Percentiles rank a stretch among this genome's conserved stretches.
Conservation (phyloP, 2,797 vertebrate species). For the Paedocypris micromegethes region DNA sequence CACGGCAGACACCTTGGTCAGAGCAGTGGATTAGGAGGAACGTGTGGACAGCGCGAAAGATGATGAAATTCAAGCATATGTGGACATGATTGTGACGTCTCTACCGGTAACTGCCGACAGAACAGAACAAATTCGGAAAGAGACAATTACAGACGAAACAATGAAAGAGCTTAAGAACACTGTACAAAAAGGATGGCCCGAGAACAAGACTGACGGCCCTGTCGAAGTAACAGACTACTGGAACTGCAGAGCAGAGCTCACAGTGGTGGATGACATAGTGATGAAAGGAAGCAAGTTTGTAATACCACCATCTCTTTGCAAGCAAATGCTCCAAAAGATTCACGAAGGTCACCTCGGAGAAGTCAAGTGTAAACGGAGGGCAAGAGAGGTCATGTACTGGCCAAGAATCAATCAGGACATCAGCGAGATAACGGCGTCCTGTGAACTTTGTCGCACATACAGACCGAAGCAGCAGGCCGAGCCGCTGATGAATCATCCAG, state of each 20-base stretch:
- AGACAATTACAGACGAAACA: slow-evolving; percentile 19
- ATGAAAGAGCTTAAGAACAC: slow-evolving; percentile 18
- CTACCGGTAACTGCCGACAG: slow-evolving; percentile 23
- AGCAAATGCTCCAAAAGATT: slow-evolving; percentile 30
- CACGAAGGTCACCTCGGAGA: slow-evolving; percentile 39
- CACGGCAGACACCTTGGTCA: neutral
- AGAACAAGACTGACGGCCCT: slow-evolving; percentile 19
- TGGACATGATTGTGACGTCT: slow-evolving; percentile 31
- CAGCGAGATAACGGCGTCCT: neutral
- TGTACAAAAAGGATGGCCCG: slow-evolving; percentile 23
- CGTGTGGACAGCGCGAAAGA: neutral
- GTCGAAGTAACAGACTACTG: slow-evolving; percentile 16
- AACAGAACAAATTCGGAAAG: slow-evolving; percentile 16
- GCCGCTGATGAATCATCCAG: slow-evolving; percentile 22
- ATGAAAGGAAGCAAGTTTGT: slow-evolving; percentile 42
- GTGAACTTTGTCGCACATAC: slow-evolving; percentile 31
- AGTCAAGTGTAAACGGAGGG: slow-evolving; percentile 40
- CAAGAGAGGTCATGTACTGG: slow-evolving; percentile 34
- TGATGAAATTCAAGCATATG: slow-evolving; percentile 32
- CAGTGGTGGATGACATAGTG: slow-evolving; percentile 38
- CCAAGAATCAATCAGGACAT: slow-evolving; percentile 33
- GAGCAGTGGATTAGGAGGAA: neutral
- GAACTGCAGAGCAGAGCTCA: slow-evolving; percentile 32
- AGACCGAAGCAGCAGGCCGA: slow-evolving; percentile 22
- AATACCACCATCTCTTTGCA: slow-evolving; percentile 13